Evolutionary conservation across 2,888 invertebrate genomes (phyloP).

Genomic region (Prenolepis imparis): DNA sequence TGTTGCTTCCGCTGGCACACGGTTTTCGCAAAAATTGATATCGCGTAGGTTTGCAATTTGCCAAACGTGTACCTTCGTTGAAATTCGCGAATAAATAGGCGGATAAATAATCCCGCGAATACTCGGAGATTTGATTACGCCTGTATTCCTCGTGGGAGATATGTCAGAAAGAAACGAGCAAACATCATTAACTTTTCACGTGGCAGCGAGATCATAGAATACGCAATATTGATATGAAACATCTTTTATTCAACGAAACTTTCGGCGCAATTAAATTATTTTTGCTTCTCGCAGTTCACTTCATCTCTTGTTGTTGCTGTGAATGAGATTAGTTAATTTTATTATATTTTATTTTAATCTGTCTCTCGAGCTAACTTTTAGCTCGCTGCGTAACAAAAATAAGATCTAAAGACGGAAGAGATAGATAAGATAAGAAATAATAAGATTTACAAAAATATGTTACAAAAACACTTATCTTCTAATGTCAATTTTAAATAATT

Average conservation of each 20-base stretch:
- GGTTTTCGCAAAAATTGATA: constrained; percentile 43
- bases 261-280: background rate
- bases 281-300: background rate
- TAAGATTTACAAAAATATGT: background rate
- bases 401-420: too few species aligned
- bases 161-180: constrained; percentile 18
- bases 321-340: background rate
- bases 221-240: background rate
- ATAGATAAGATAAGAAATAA: background rate
- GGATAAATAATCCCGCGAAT: constrained; percentile 30
- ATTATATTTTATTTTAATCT: background rate
- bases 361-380: background rate
- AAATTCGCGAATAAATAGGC: constrained; percentile 32
- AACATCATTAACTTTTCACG: constrained; percentile 43
- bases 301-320: background rate
- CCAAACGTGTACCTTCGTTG: constrained; percentile 9
- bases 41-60: constrained; percentile 32
- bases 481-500: background rate
- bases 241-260: background rate
- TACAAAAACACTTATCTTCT: background rate
- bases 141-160: background rate
- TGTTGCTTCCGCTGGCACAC: constrained; percentile 9
- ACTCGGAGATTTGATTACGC: constrained; percentile 26
- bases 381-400: background rate
- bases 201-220: background rate